Percentiles rank a stretch among this genome's conserved stretches.
phyloP scores from a whole-genome alignment of 2,797 vertebrate species.

The Falco concolor region DNA sequence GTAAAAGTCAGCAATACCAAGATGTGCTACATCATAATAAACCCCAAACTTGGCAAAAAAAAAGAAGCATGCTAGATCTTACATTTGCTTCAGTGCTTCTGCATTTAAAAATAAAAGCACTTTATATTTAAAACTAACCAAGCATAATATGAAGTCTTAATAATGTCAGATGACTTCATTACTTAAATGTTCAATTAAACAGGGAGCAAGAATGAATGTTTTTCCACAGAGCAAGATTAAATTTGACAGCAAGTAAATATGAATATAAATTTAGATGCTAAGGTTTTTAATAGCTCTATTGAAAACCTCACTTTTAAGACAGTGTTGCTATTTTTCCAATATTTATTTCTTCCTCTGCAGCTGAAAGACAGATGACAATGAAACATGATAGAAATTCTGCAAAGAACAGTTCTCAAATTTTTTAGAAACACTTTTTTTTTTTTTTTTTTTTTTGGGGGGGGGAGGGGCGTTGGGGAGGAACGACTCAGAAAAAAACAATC shows the following conservation, averaged over 20 bases:
- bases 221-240: neutral
- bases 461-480: too few relatives aligned
- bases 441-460: neutral
- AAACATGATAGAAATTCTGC: neutral
- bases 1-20: slow-evolving; percentile 48
- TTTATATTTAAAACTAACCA: neutral
- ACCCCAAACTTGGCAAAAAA: neutral
- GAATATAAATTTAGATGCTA: neutral
- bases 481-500: neutral
- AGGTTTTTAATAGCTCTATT: neutral
- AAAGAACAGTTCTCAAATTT: neutral
- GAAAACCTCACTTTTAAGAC: neutral
- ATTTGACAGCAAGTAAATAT: neutral
- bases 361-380: neutral
- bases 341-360: neutral
- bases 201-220: neutral
- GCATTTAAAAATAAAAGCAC: slow-evolving; percentile 16
- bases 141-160: neutral
- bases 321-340: neutral
- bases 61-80: neutral
- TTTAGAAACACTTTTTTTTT: neutral
- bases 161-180: neutral
- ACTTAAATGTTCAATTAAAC: slow-evolving; percentile 19
- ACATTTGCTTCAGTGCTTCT: neutral
- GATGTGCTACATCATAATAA: slow-evolving; percentile 23